Percentiles rank a stretch among this genome's conserved stretches.
Evolutionary conservation across 1,140 invertebrate species (phyloP).

Genomic region (Babylonia areolata): DNA sequence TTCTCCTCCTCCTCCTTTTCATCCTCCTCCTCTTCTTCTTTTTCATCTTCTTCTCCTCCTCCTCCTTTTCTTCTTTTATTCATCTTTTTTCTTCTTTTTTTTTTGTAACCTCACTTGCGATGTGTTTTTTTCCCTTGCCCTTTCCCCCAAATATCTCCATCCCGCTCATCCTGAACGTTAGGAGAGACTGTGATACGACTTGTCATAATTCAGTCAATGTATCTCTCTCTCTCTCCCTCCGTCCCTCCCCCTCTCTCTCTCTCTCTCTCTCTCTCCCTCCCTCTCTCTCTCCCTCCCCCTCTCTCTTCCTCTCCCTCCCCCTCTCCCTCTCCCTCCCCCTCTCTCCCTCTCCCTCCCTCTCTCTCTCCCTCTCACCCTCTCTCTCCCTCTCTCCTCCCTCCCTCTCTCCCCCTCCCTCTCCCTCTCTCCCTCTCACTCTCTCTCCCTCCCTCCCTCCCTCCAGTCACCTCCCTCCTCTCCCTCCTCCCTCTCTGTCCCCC

Average conservation of each 20-base stretch:
- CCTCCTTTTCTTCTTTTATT: neutral
- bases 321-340: neutral
- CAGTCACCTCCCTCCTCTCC: neutral
- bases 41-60: neutral
- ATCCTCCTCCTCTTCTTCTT: neutral
- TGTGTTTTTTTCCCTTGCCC: too few relatives aligned
- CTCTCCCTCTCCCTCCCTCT: neutral
- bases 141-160: too few relatives aligned
- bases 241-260: neutral
- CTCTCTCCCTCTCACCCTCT: too few relatives aligned
- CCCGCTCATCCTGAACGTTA: too few relatives aligned
- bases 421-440: neutral
- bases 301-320: neutral
- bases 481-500: neutral
- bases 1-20: neutral
- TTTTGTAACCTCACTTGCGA: too few relatives aligned
- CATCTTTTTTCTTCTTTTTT: too few relatives aligned
- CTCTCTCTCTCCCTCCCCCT: neutral
- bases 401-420: neutral
- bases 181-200: too few relatives aligned
- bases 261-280: neutral
- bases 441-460: neutral
- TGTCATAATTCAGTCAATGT: too few relatives aligned
- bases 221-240: neutral
- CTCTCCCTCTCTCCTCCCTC: too few relatives aligned